Percentiles rank a stretch among this genome's conserved stretches.
phyloP scores from a whole-genome alignment of 2,797 vertebrate species.

The Nyctalus aviator region DNA sequence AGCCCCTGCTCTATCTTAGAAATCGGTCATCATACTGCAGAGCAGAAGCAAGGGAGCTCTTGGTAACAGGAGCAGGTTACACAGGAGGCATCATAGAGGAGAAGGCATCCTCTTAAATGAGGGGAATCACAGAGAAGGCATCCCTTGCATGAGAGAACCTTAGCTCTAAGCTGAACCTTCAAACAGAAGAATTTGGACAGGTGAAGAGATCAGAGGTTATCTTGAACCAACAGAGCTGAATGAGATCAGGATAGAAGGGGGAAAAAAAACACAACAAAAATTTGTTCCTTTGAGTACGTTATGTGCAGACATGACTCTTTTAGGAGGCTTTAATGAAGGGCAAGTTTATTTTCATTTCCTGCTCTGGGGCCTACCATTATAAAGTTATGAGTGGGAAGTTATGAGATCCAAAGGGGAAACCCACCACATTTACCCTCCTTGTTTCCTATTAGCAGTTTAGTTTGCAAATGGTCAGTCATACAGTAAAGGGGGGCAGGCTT shows the following conservation, averaged over 20 bases:
- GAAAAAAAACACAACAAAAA: not conserved
- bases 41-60: not conserved
- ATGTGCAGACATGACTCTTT: not conserved
- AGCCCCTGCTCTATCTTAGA: not conserved
- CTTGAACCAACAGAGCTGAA: not conserved
- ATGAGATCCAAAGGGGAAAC: not conserved
- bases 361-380: not conserved
- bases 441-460: not conserved
- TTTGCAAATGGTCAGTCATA: not conserved
- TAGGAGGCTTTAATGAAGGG: not conserved
- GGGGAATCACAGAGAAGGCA: not conserved
- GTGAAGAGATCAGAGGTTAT: not conserved
- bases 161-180: not conserved
- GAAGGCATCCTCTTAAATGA: not conserved
- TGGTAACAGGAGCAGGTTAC: not conserved
- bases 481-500: not conserved
- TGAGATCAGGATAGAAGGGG: not conserved
- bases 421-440: not conserved
- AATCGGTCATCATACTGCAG: not conserved
- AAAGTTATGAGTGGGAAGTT: not conserved
- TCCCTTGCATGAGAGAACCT: not conserved
- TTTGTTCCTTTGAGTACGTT: not conserved
- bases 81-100: not conserved
- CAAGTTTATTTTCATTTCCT: not conserved
- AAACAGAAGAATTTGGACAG: not conserved